Base-by-base conservation (phyloP, 2,113 vertebrate genomes). In the Thinocorus orbignyianus region DNA sequence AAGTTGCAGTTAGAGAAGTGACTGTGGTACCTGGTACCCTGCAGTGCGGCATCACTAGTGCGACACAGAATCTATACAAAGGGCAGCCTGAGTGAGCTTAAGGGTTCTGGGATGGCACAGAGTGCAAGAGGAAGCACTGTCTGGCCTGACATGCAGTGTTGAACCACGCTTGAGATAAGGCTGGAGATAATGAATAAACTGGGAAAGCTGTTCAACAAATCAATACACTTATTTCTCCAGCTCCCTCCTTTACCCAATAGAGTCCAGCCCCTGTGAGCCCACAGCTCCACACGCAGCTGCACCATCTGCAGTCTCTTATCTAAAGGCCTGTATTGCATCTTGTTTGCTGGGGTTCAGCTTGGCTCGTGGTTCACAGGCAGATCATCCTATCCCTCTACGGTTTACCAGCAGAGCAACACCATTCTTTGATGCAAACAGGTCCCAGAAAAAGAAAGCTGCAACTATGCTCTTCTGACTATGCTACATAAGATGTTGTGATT, bases 331-430 rank as follows among this genome's bases (percentile, higher is more conserved):
- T 23, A 62, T 7, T 37, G 26, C 14, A 25, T 22, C 44, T 66
- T 73, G 13, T 33, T 41, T 51, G 68, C 37, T 26, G 35, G 17
- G 42, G 42, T 48, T 86, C 6, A 18, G 51, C 70, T 81, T 84
- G 5, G 3, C 51, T 73, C 35, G 49, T 0, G 0, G 39, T n/a
- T 17, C 42, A 30, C 6, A n/a, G 5, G 52, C 28, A 69, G 24
- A 78, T 51, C 23, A 70, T 52, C 10, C 8, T 25, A 31, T 22
- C 60, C 68, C 26, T 84, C 64, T 64, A 11, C 39, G 51, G 35
- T 55, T 66, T 70, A 93, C 54, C 76, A 90, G 52, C 2, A 2
- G 1, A 93, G 31, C 15, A 93, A 76, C 26, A 6, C 0, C 0
- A 7, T 70, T 62, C 81, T 86, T 80, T 44, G 28, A 72, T 62